Evolutionary conservation across 2,888 invertebrate species (phyloP), one percentile per base, ranked within the genome.

Genomic region (Erebia ligea): DNA sequence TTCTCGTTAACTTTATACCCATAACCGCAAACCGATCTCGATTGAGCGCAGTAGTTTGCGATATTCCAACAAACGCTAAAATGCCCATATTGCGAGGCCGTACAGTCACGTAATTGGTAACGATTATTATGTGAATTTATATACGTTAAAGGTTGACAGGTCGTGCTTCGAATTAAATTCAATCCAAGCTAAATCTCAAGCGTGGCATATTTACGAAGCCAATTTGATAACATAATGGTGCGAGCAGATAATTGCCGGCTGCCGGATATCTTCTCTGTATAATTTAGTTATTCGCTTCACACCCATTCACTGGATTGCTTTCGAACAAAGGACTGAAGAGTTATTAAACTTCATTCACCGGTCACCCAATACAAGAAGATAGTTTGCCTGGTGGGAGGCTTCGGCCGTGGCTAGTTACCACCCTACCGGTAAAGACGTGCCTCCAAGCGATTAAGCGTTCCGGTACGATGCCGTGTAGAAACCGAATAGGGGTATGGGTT

Each of bases 71-170:
- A 80, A 81, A 84, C 80, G 83, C 82, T 82, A 81, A 86, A 81
- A 84, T 80, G 83, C 82, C 83, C 81, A 86, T 85, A 81, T 81
- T 81, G 85, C 87, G 86, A 90, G 88, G 87, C 87, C 86, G 84
- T 86, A 86, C 86, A 82, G 84, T 88, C 87, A 84, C 86, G 86
- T 91, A 90, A 91, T 91, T 89, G 90, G 88, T 86, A 88, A 88
- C 86, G 86, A 89, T 89, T 90, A 90, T 88, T 88, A 86, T 86
- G 84, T 84, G 84, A 90, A 90, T 91, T 90, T 89, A 91, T 90
- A 87, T 86, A 84, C 86, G 86, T 88, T 87, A 89, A n/a, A n/a
- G 87, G 85, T 87, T 88, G 89, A 88, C 89, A 87, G 83, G 82
- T 84, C 84, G 81, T 84, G 83, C 81, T 80, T 84, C 75, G 83